phyloP scores from a whole-genome alignment of 2,888 invertebrate species.

The Trichogramma evanescens region DNA sequence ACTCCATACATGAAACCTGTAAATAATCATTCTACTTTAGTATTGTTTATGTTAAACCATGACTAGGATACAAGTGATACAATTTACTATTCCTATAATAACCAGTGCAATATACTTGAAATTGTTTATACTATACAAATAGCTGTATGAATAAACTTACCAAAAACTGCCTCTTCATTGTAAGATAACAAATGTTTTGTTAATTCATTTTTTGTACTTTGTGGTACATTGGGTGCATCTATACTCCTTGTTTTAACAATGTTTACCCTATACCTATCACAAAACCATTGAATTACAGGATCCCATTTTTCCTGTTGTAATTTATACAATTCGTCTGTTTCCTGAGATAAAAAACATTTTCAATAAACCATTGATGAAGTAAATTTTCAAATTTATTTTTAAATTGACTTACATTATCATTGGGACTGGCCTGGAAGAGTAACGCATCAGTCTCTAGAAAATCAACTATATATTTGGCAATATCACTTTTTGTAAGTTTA shows the following conservation, averaged over 20 bases:
- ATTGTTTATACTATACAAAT: background rate
- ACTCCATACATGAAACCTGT: slow-evolving; percentile 77
- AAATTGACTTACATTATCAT: slow-evolving; percentile 31
- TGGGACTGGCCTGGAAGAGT: slow-evolving; percentile 67
- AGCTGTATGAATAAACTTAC: slow-evolving; percentile 48
- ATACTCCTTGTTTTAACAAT: slow-evolving; percentile 67
- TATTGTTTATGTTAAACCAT: background rate
- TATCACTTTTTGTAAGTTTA: slow-evolving; percentile 65
- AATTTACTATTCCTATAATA: background rate
- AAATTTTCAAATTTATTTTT: slow-evolving; percentile 2
- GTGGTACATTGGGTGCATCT: slow-evolving; percentile 59
- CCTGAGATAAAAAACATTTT: slow-evolving; percentile 48
- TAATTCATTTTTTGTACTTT: slow-evolving; percentile 62
- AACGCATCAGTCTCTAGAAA: slow-evolving; percentile 78
- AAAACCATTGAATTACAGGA: slow-evolving; percentile 84
- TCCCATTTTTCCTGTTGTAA: slow-evolving; percentile 81
- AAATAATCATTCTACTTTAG: slow-evolving; percentile 21
- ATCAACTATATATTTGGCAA: slow-evolving; percentile 71
- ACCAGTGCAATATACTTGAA: background rate
- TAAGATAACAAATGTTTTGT: slow-evolving; percentile 74
- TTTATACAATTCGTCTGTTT: slow-evolving; percentile 67
- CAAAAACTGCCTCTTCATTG: slow-evolving; percentile 73
- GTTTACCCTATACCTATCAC: slow-evolving; percentile 67
- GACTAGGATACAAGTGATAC: background rate
- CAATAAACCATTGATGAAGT: slow-evolving; percentile 1